These are phyloP conservation scores for Melieria picta DNA, from an alignment of 2,888 invertebrate genomes.

Conservation along the genomic window DNA sequence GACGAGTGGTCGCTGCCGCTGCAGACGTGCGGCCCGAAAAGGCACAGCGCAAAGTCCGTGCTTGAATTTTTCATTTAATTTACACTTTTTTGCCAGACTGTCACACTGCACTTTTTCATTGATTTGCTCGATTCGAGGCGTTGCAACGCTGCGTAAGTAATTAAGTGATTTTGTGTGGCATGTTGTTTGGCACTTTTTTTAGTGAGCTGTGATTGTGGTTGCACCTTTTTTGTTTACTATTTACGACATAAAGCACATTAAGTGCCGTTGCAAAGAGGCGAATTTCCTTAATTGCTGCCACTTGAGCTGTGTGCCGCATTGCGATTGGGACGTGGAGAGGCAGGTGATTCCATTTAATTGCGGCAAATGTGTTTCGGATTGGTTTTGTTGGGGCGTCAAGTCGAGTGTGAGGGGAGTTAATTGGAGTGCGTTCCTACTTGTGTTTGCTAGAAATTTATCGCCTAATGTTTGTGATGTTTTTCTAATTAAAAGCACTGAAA, in stretches of 20 bases:
- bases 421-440: not conserved
- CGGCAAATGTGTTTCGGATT: conserved; percentile 6
- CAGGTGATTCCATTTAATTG: conserved; percentile 10
- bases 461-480: conserved; percentile 3
- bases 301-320: not conserved
- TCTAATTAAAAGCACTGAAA: conserved; percentile 10
- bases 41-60: conserved; percentile 31
- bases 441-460: conserved; percentile 16
- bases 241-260: not conserved
- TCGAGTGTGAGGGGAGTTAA: not conserved
- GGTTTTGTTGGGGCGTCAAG: conserved; percentile 1
- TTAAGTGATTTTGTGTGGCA: conserved; percentile 53
- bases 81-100: conserved; percentile 48
- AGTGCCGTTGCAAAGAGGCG: too few species aligned
- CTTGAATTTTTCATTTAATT: conserved; percentile 61
- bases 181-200: conserved; percentile 37
- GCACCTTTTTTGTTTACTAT: conserved; percentile 32
- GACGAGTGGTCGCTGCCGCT: not conserved
- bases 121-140: not conserved
- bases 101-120: not conserved
- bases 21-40: conserved; percentile 24
- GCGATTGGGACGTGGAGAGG: too few species aligned
- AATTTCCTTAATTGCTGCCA: too few species aligned
- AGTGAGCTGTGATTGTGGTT: conserved; percentile 22
- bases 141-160: conserved; percentile 43